Evolutionary conservation across 2,113 vertebrate species (phyloP).

Genomic region (human): GRCh38 chr9:26916501-26917000

Average conservation of each 20-base stretch:
- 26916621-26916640: constrained; percentile 28
- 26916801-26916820: constrained; percentile 53
- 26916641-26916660: constrained; percentile 37
- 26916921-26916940: constrained; percentile 46
- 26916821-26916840: constrained; percentile 27
- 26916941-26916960: constrained; percentile 37
- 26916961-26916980: background rate
- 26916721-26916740: constrained; percentile 60
- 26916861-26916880: constrained; percentile 41
- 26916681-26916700: constrained; percentile 49
- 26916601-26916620: constrained; percentile 47
- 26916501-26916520: constrained; percentile 55
- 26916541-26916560: constrained; percentile 48
- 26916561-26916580: constrained; percentile 47
- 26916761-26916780: constrained; percentile 54
- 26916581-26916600: constrained; percentile 44
- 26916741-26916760: constrained; percentile 65
- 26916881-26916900: constrained; percentile 54
- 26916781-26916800: constrained; percentile 45
- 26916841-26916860: background rate
- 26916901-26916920: constrained; percentile 30
- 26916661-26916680: constrained; percentile 33
- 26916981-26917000: constrained; percentile 21
- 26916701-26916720: constrained; percentile 69
- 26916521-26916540: constrained; percentile 45